A percentile compares a stretch with the other conserved stretches of the same genome.
Conservation (phyloP, 2,797 vertebrate species). For the Spondyliosoma cantharus region DNA sequence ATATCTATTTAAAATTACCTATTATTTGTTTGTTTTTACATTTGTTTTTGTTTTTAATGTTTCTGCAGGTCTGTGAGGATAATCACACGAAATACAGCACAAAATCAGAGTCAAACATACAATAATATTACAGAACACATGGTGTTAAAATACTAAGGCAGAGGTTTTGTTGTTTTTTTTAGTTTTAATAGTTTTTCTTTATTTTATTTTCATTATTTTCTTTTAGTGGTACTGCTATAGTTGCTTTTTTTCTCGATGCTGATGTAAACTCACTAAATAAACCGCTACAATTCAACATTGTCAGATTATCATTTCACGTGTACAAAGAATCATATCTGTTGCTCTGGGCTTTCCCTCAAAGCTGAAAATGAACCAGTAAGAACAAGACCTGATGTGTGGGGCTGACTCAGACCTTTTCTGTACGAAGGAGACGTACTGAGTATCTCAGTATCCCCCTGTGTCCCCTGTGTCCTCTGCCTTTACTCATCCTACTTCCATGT, state of each 20-base stretch:
- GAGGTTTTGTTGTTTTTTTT: constrained; percentile 26
- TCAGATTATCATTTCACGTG: constrained; percentile 35
- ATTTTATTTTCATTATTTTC: background rate
- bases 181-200: constrained; percentile 23
- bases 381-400: background rate
- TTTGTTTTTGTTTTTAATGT: constrained; percentile 53
- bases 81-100: constrained; percentile 24
- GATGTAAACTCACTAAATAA: constrained; percentile 40
- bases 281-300: constrained; percentile 29
- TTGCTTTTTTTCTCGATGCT: background rate
- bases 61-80: constrained; percentile 72
- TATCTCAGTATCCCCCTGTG: background rate
- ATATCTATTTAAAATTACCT: background rate
- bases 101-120: constrained; percentile 1
- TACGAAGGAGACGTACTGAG: background rate
- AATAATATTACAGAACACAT: background rate
- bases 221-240: background rate
- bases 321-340: background rate
- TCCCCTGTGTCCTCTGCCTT: background rate
- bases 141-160: background rate
- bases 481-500: background rate
- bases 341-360: background rate
- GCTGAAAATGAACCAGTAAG: background rate
- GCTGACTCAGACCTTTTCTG: background rate
- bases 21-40: constrained; percentile 15